Evolutionary conservation across 1,140 invertebrate species (phyloP), one percentile per base, ranked within the genome.

Genomic region (Orius insidiosus): DNA sequence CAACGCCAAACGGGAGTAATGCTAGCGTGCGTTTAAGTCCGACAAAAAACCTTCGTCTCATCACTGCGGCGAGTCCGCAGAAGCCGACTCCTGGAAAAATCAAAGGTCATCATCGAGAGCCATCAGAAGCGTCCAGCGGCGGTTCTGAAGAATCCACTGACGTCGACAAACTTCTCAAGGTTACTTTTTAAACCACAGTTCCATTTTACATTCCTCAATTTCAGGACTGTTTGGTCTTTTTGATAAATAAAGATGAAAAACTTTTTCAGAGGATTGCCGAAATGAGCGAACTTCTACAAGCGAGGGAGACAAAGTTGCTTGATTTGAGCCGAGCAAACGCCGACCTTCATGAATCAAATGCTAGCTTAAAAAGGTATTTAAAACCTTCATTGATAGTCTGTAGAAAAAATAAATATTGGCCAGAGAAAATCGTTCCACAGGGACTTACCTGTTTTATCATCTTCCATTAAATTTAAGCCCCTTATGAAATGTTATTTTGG

Each of bases 271-370:
- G 84, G 56, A 70, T 93, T 37, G 75, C 79, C 44, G 86, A 93
- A 60, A 78, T 90, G 68, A 79, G 79, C 1, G 85, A 89, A 60
- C 75, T 93, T 48, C 65, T 95, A 32, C 85, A 93, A 62, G 78
- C 79, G 0, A 69, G 89, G 50, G 89, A 95, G 63, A 76, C 76
- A 35, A 88, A 88, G 60, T 65, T 95, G 19, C 70, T 94, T 47
- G 85, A 92, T 60, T 72, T 92, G 34, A 90, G 84, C 62, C 72
- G 85, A 50, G 80, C 77, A 56, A 90, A 93, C 67, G 76, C 79
- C 19, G 81, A 89, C 55, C 63, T 94, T 6, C 72, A 78, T 41
- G 89, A 94, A 54, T 72, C 74, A 47, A 92, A 88, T 60, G 72
- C 68, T 18, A 76, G 76, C 54, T 60, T 92, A 32, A 78, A 78